phyloP scores from a whole-genome alignment of 2,888 invertebrate species.

The Antheraea assamensis region DNA sequence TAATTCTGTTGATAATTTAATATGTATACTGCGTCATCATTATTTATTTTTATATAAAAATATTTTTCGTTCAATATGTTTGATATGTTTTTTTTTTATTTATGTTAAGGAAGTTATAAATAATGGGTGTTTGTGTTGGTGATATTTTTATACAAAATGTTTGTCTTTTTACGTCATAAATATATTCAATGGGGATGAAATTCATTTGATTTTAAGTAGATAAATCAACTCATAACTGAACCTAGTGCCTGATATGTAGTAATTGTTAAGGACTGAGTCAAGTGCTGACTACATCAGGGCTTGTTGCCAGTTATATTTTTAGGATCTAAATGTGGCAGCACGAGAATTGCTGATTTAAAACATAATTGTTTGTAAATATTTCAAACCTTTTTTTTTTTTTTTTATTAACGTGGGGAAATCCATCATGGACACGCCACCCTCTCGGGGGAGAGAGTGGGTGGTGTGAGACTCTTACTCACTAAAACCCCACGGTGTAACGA shows the following conservation, averaged over 20 bases:
- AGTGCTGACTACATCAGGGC: background rate
- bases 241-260: no score
- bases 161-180: no score
- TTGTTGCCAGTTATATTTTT: background rate
- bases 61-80: background rate
- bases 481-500: no score
- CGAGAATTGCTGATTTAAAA: background rate
- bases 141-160: no score
- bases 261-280: background rate
- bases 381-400: no score
- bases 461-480: no score
- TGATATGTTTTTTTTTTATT: no score
- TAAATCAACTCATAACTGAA: background rate
- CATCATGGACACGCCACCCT: no score
- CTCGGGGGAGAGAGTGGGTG: no score
- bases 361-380: background rate
- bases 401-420: no score
- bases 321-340: background rate
- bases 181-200: no score
- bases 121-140: no score
- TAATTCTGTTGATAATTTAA: constrained; percentile 2
- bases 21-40: background rate
- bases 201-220: background rate
- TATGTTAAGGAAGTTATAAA: background rate
- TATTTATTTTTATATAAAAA: background rate